These are phyloP conservation scores for Bruchidius siliquastri DNA, from an alignment of 2,888 invertebrate species.

Conservation along the genomic window DNA sequence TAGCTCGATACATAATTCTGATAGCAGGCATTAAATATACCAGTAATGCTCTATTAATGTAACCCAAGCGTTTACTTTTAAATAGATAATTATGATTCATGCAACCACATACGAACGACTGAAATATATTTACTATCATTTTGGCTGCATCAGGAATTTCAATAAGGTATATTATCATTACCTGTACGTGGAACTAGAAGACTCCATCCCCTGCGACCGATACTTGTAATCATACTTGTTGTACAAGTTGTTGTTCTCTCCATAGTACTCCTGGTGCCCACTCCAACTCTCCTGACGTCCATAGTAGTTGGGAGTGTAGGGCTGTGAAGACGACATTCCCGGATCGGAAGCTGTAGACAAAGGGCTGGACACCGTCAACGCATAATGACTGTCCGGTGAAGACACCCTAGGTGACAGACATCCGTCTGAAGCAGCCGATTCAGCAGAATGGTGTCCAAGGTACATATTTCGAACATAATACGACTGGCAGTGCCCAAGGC, in stretches of 20 bases:
- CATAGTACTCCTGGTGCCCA: slow-evolving; percentile 35
- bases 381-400: slow-evolving; percentile 41
- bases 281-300: slow-evolving; percentile 30
- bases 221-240: slow-evolving; percentile 34
- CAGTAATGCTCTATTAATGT: no score
- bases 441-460: slow-evolving; percentile 30
- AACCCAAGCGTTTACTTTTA: no score
- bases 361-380: slow-evolving; percentile 37
- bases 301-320: slow-evolving; percentile 43
- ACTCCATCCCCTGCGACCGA: slow-evolving; percentile 23
- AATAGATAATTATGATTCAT: no score
- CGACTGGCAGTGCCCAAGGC: not conserved
- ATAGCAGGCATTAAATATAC: no score
- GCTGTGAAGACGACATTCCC: slow-evolving; percentile 45
- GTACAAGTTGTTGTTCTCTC: slow-evolving; percentile 43
- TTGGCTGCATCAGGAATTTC: no score
- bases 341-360: slow-evolving; percentile 38
- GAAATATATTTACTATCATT: no score
- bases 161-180: no score
- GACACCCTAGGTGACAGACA: slow-evolving; percentile 40
- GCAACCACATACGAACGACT: no score
- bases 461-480: slow-evolving; percentile 26
- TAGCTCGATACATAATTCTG: no score
- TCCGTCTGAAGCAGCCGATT: slow-evolving; percentile 40
- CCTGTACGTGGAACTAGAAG: slow-evolving; percentile 1